Conservation (phyloP, 1,140 invertebrate genomes). For the Pogonomyrmex californicus region DNA sequence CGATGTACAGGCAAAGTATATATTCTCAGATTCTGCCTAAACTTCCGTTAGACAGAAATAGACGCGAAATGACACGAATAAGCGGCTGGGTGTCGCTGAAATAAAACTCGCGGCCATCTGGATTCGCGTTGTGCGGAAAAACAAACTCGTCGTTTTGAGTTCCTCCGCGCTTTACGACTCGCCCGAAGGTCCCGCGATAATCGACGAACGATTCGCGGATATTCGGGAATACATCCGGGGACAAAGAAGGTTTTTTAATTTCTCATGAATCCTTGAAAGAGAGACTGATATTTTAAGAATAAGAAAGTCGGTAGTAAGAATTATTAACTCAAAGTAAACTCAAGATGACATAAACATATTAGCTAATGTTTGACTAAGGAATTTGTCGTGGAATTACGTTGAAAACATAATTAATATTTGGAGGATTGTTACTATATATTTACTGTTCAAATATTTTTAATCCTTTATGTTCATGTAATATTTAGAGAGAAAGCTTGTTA, state of each 20-base stretch:
- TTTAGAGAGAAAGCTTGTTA: background rate
- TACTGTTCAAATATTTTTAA: background rate
- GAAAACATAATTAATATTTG: conserved; percentile 1
- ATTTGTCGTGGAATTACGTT: background rate
- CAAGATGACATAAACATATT: background rate
- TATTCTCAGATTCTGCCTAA: conserved; percentile 44
- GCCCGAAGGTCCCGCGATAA: conserved; percentile 27
- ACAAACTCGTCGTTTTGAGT: conserved; percentile 63
- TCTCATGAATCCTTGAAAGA: background rate
- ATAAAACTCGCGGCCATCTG: conserved; percentile 77
- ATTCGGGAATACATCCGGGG: background rate
- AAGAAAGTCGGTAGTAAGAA: background rate
- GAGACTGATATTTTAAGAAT: background rate
- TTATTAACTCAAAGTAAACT: background rate
- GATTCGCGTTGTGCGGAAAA: conserved; percentile 69
- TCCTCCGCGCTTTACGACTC: conserved; percentile 56
- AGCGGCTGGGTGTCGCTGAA: conserved; percentile 77
- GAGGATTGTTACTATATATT: background rate
- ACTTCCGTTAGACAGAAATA: conserved; percentile 74
- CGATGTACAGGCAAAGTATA: background rate
- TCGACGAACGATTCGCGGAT: background rate
- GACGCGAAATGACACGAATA: conserved; percentile 74
- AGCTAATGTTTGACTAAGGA: background rate
- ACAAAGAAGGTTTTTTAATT: conserved; percentile 12
- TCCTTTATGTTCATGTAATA: background rate